Conservation (phyloP, 2,113 vertebrate genomes). For the Cisticola juncidis region DNA sequence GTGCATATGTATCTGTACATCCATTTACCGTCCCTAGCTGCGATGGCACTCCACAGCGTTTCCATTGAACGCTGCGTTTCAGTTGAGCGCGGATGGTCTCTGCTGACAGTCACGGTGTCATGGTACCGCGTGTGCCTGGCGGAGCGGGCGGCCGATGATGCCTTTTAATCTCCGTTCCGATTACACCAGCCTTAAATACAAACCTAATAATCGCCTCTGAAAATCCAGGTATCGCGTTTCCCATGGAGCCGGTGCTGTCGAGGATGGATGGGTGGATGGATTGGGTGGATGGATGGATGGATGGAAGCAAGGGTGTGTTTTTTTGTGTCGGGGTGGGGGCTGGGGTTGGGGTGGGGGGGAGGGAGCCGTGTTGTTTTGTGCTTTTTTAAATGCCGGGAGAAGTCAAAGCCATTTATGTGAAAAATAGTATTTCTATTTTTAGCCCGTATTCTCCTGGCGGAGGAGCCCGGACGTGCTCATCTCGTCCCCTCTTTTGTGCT, state of each 20-base stretch:
- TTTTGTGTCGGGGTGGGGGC: constrained; percentile 31
- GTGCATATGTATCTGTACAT: constrained; percentile 42
- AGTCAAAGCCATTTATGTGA: constrained; percentile 71
- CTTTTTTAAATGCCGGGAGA: constrained; percentile 59
- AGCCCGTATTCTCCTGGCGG: constrained; percentile 64
- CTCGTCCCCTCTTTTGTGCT: constrained; percentile 58
- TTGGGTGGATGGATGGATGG: not conserved
- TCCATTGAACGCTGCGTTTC: constrained; percentile 63
- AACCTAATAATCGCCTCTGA: constrained; percentile 63
- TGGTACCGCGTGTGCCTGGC: constrained; percentile 62
- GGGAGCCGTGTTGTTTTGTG: constrained; percentile 47
- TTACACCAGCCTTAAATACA: constrained; percentile 60
- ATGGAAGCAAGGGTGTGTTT: constrained; percentile 43
- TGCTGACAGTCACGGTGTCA: constrained; percentile 76
- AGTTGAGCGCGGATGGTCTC: constrained; percentile 70
- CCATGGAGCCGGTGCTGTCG: constrained; percentile 54
- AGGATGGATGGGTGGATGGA: not conserved
- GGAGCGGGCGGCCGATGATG: constrained; percentile 51
- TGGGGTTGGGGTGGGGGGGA: not conserved
- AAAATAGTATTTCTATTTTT: constrained; percentile 84
- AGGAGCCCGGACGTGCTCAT: constrained; percentile 62
- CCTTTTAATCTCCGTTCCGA: constrained; percentile 59
- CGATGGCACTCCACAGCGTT: constrained; percentile 69
- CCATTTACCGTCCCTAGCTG: constrained; percentile 52
- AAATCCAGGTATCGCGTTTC: constrained; percentile 67